Conservation (phyloP, 2,888 invertebrate species). For the Empis stercorea region DNA sequence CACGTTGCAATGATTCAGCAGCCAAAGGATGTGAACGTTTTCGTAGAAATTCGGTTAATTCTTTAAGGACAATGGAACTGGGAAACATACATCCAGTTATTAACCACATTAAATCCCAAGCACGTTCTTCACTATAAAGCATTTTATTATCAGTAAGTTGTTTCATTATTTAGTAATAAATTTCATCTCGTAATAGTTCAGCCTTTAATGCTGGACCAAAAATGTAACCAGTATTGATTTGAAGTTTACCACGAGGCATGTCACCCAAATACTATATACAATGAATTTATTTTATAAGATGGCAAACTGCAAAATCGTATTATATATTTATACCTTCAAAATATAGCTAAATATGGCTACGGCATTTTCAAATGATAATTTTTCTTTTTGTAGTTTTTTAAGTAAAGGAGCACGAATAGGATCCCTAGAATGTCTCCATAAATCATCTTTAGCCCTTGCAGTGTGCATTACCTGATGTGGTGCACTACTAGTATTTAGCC, state of each 20-base stretch:
- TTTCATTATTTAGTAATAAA: constrained; percentile 89
- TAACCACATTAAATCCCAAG: constrained; percentile 92
- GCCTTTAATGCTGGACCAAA: constrained; percentile 65
- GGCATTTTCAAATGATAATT: constrained; percentile 58
- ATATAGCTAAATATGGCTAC: constrained; percentile 62
- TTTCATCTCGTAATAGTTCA: constrained; percentile 70
- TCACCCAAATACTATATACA: constrained; percentile 67
- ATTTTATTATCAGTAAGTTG: constrained; percentile 82
- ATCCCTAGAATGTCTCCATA: constrained; percentile 73
- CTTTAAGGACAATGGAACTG: constrained; percentile 59
- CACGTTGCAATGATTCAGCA: constrained; percentile 65
- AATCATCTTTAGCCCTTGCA: constrained; percentile 10
- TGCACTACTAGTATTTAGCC: too few relatives aligned
- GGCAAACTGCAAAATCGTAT: neutral
- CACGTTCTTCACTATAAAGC: constrained; percentile 70
- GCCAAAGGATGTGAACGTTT: constrained; percentile 63
- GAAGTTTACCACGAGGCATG: constrained; percentile 63
- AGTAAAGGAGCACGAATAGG: constrained; percentile 72
- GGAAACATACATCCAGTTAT: constrained; percentile 76
- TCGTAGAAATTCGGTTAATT: constrained; percentile 61
- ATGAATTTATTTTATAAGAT: neutral
- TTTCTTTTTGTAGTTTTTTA: constrained; percentile 57
- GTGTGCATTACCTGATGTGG: too few relatives aligned
- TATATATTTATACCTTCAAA: constrained; percentile 46
- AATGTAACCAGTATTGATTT: constrained; percentile 77